A percentile compares a stretch with the other conserved stretches of the same genome.
phyloP scores from a whole-genome alignment of 23 tunicate species.

The Ciona savignyi region DNA sequence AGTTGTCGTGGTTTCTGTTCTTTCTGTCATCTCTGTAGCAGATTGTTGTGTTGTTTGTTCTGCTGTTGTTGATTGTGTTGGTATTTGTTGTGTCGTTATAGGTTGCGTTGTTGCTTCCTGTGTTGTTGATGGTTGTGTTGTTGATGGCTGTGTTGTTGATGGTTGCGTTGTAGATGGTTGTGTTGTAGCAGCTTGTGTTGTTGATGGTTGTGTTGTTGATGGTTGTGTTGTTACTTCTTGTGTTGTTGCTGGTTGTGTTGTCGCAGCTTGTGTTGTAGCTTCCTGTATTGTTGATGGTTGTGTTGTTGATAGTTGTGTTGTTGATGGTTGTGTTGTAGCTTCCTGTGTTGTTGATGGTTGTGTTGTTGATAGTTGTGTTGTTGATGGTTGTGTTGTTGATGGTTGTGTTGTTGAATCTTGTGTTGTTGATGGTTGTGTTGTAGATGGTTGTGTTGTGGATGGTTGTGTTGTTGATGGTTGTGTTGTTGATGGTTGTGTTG shows the following conservation, averaged over 20 bases:
- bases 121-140: neutral
- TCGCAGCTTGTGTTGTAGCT: neutral
- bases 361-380: too few relatives aligned
- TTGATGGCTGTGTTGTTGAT: constrained; percentile 2
- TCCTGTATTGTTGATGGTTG: neutral
- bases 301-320: too few relatives aligned
- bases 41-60: neutral
- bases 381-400: too few relatives aligned
- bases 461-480: too few relatives aligned
- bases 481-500: too few relatives aligned
- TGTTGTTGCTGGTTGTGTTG: constrained; percentile 9
- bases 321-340: too few relatives aligned
- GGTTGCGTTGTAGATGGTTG: neutral
- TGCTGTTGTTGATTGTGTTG: constrained; percentile 4
- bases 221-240: neutral
- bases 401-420: neutral
- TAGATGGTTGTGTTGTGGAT: too few relatives aligned
- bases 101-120: constrained; percentile 8
- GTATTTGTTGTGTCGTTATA: constrained; percentile 2
- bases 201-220: neutral
- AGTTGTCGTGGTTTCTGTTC: neutral
- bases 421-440: too few relatives aligned
- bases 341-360: too few relatives aligned
- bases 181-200: neutral
- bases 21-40: neutral